These are phyloP conservation scores for Ceratosolen fusciceps DNA, from an alignment of 1,140 invertebrate genomes.

Conservation along the genomic window DNA sequence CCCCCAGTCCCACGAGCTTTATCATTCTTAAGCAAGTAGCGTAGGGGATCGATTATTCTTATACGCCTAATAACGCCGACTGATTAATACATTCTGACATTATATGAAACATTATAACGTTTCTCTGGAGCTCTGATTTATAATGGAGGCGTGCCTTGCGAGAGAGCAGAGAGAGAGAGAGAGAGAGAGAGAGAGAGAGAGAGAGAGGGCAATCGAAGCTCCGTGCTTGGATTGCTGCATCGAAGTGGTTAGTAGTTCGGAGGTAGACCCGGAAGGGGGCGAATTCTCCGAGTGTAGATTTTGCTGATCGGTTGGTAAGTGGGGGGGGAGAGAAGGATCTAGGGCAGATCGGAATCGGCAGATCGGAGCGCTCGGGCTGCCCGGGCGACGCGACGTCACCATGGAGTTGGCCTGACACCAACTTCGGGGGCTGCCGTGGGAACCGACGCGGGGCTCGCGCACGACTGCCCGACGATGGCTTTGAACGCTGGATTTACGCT, in stretches of 20 bases:
- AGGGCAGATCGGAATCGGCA: conserved; percentile 10
- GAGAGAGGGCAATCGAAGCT: neutral
- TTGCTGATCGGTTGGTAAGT: too few relatives aligned
- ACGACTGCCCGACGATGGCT: neutral
- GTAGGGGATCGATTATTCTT: neutral
- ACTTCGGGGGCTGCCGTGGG: conserved; percentile 1
- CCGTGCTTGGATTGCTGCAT: too few relatives aligned
- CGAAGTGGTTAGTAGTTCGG: too few relatives aligned
- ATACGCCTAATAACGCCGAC: neutral
- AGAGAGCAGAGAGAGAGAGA: neutral
- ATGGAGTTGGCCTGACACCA: conserved; percentile 5
- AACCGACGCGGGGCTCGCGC: neutral
- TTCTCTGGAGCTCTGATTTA: conserved; percentile 28
- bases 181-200: conserved; percentile 14
- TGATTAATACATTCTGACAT: conserved; percentile 6
- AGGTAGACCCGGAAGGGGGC: too few relatives aligned
- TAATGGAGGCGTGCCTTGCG: conserved; percentile 8
- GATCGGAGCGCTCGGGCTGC: conserved; percentile 24
- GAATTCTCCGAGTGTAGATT: too few relatives aligned
- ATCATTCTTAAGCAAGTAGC: neutral
- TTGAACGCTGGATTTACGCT: neutral
- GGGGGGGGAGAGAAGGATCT: conserved; percentile 6
- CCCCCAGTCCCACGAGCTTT: neutral
- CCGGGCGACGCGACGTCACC: conserved; percentile 41
- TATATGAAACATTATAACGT: conserved; percentile 14